phyloP scores from a whole-genome alignment of 2,888 invertebrate genomes.

The Metellina segmentata region DNA sequence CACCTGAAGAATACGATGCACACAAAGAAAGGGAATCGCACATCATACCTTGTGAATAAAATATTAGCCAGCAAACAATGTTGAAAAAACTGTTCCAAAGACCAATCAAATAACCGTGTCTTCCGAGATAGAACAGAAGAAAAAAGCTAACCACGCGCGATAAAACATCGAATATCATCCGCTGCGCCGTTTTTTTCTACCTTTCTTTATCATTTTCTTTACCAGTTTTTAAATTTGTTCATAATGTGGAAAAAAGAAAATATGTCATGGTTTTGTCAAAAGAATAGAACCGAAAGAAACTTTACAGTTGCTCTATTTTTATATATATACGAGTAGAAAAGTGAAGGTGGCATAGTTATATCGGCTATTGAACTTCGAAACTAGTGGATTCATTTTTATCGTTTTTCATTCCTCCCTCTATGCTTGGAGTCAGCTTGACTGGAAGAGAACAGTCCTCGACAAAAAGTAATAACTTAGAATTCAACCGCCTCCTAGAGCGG shows the following conservation, averaged over 20 bases:
- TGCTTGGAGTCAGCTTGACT: background rate
- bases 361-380: constrained; percentile 10
- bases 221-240: constrained; percentile 43
- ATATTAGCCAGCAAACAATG: constrained; percentile 23
- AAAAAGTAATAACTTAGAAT: constrained; percentile 38
- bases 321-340: constrained; percentile 3
- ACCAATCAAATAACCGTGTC: constrained; percentile 49
- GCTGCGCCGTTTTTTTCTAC: background rate
- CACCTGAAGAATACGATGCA: background rate
- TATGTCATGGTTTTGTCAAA: constrained; percentile 29
- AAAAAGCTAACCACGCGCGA: constrained; percentile 21
- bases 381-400: constrained; percentile 15
- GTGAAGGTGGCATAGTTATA: background rate
- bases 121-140: constrained; percentile 16
- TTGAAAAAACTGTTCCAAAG: constrained; percentile 3
- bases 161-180: constrained; percentile 40
- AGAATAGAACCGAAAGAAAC: constrained; percentile 29
- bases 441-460: constrained; percentile 16
- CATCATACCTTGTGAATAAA: constrained; percentile 36
- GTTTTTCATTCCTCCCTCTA: constrained; percentile 6
- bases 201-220: background rate
- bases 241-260: constrained; percentile 44
- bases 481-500: background rate
- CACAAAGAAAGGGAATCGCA: background rate
- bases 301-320: background rate